These are phyloP conservation scores for Brachionus sp. DNA, from an alignment of 1,140 invertebrate species.

Conservation along the genomic window DNA sequence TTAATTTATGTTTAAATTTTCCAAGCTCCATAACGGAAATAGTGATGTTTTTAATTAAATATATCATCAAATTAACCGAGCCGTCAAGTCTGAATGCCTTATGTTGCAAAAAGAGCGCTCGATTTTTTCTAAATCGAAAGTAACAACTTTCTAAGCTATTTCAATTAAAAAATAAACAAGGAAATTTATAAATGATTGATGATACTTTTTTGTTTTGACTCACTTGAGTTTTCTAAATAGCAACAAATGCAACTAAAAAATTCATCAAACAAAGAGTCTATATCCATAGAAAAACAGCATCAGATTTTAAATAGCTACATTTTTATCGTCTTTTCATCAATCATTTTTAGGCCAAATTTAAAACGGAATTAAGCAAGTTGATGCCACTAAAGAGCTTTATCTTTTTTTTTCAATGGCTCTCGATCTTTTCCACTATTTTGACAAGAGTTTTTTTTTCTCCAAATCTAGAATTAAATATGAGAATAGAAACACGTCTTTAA, in stretches of 20 bases:
- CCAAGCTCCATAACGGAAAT: constrained; percentile 3
- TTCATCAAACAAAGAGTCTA: not conserved
- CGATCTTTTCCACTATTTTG: not conserved
- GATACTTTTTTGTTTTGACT: constrained; percentile 13
- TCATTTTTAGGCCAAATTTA: not conserved
- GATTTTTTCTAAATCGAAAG: not conserved
- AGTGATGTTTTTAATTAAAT: constrained; percentile 20
- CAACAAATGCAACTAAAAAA: not conserved
- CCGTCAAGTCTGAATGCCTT: constrained; percentile 1
- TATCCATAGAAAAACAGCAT: not conserved
- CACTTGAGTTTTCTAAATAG: not conserved
- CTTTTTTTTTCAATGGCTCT: not conserved
- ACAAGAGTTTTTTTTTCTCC: not conserved
- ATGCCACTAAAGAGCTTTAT: not conserved
- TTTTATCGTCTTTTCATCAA: not conserved
- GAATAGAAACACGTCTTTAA: not conserved
- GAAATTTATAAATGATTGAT: constrained; percentile 31
- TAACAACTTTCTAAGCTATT: constrained; percentile 7
- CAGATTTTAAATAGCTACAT: not conserved
- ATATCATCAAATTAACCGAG: constrained; percentile 3
- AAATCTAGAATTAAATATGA: not conserved
- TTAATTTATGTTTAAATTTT: constrained; percentile 11
- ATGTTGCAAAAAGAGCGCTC: not conserved
- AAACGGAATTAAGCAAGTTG: not conserved
- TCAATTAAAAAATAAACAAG: constrained; percentile 36